Conservation (phyloP, 2,113 vertebrate species). For the Bucco capensis region DNA sequence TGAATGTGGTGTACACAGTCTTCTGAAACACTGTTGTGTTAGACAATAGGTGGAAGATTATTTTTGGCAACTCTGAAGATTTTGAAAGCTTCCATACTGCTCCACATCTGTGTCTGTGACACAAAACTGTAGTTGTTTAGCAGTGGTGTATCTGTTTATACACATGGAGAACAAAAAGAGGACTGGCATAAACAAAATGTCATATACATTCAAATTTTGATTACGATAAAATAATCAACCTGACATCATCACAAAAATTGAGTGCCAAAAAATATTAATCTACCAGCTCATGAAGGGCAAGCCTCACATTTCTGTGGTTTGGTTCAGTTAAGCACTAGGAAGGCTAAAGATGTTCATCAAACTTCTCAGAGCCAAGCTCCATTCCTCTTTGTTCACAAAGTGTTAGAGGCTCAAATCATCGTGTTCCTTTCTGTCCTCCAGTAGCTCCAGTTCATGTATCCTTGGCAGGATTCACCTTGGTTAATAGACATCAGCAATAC, state of each 20-base stretch:
- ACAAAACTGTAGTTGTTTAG: slow-evolving; percentile 63
- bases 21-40: background rate
- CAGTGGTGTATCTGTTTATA: slow-evolving; percentile 67
- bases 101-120: slow-evolving; percentile 64
- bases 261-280: slow-evolving; percentile 28
- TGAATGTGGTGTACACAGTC: background rate
- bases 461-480: background rate
- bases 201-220: slow-evolving; percentile 69
- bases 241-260: slow-evolving; percentile 49
- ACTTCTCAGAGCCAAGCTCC: background rate
- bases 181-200: slow-evolving; percentile 71
- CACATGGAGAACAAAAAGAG: slow-evolving; percentile 68
- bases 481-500: background rate
- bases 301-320: slow-evolving; percentile 33
- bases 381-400: background rate
- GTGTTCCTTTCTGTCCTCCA: background rate
- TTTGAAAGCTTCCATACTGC: slow-evolving; percentile 10
- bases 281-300: slow-evolving; percentile 48
- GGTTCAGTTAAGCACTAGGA: slow-evolving; percentile 6
- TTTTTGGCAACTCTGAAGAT: slow-evolving; percentile 42
- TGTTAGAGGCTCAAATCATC: background rate
- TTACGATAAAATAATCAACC: slow-evolving; percentile 64
- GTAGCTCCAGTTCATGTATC: background rate
- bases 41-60: slow-evolving; percentile 39
- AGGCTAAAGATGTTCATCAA: background rate